Evolutionary conservation across 2,797 vertebrate species (phyloP).

Genomic region (Tadarida brasiliensis): DNA sequence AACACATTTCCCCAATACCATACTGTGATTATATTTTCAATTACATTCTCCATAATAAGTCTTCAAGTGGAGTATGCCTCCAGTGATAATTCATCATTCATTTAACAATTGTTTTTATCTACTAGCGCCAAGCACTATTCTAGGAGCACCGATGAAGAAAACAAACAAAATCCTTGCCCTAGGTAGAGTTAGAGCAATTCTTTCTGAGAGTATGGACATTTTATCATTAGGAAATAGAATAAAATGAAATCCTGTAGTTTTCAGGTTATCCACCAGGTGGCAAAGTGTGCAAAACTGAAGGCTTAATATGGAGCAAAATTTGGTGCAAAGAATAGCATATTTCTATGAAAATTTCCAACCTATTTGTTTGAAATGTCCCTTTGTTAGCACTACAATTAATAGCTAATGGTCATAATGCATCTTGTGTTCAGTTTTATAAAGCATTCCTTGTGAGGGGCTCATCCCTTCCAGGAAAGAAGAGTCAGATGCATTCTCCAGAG

Average conservation of each 20-base stretch:
- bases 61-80: neutral
- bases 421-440: neutral
- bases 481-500: neutral
- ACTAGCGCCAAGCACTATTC: neutral
- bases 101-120: neutral
- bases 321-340: neutral
- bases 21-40: neutral
- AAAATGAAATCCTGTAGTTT: conserved; percentile 29
- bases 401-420: neutral
- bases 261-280: conserved; percentile 67
- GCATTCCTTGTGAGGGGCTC: neutral
- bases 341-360: neutral
- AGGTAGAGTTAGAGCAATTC: neutral
- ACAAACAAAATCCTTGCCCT: neutral
- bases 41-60: neutral
- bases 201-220: neutral
- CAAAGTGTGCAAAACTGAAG: conserved; percentile 31
- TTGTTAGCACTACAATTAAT: neutral
- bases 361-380: conserved; percentile 16
- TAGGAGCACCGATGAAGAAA: neutral
- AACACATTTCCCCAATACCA: neutral
- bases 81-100: neutral
- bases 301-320: neutral
- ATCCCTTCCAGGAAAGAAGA: neutral
- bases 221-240: neutral